A percentile compares a stretch with the other conserved stretches of the same genome.
Conservation (phyloP, 1,140 invertebrate genomes). For the Drosophila ananassae region DNA sequence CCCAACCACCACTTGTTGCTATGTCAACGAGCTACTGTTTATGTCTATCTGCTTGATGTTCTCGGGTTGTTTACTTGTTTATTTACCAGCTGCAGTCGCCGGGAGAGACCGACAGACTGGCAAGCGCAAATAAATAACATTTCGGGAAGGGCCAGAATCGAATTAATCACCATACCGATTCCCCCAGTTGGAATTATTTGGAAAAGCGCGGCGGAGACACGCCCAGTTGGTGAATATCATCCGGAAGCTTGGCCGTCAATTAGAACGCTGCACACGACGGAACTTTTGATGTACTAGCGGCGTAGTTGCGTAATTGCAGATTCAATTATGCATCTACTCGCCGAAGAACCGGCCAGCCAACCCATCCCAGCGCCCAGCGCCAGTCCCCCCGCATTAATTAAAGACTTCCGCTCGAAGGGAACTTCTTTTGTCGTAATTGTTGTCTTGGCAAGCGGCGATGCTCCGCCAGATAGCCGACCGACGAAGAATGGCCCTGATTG, state of each 20-base stretch:
- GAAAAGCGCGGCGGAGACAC: slow-evolving; percentile 1
- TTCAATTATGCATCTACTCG: slow-evolving; percentile 65
- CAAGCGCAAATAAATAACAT: slow-evolving; percentile 29
- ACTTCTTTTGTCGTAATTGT: slow-evolving; percentile 77
- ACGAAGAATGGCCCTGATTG: slow-evolving; percentile 27
- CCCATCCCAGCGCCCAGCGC: slow-evolving; percentile 3
- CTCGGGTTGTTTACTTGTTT: slow-evolving; percentile 37
- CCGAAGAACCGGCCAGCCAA: not conserved
- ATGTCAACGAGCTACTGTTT: slow-evolving; percentile 70
- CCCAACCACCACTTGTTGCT: slow-evolving; percentile 68
- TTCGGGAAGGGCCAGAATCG: not conserved
- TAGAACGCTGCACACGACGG: slow-evolving; percentile 33
- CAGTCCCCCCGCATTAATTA: slow-evolving; percentile 61
- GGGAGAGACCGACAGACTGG: slow-evolving; percentile 26
- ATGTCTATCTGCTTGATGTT: slow-evolving; percentile 4
- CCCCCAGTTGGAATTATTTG: slow-evolving; percentile 8
- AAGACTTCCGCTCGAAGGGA: slow-evolving; percentile 65
- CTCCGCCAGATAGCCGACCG: slow-evolving; percentile 36
- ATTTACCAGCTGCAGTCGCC: slow-evolving; percentile 21
- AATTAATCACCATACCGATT: slow-evolving; percentile 15
- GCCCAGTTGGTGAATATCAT: slow-evolving; percentile 33
- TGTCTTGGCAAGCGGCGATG: slow-evolving; percentile 56
- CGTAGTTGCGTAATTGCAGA: slow-evolving; percentile 68
- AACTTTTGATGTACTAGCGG: slow-evolving; percentile 20
- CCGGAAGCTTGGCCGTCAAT: slow-evolving; percentile 29